phyloP scores from a whole-genome alignment of 1,140 invertebrate species.

The Heliconius himera region DNA sequence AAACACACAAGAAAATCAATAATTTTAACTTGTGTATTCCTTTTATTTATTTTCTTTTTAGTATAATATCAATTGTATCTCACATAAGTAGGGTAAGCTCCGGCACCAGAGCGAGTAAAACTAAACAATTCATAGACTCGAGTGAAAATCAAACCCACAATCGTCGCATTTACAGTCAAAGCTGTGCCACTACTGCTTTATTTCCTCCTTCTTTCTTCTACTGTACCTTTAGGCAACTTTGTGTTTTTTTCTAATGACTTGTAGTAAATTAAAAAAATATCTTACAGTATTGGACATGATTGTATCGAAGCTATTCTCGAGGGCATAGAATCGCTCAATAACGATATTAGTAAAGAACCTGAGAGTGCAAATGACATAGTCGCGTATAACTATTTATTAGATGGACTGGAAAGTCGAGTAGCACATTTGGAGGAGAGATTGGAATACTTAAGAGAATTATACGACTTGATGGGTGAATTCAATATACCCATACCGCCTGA shows the following conservation, averaged over 20 bases:
- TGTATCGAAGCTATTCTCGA: constrained; percentile 65
- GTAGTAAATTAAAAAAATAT: background rate
- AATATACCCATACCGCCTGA: constrained; percentile 78
- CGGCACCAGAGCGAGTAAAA: too few relatives aligned
- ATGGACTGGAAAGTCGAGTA: constrained; percentile 72
- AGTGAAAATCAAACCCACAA: too few relatives aligned
- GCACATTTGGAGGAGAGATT: constrained; percentile 73
- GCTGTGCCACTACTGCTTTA: too few relatives aligned
- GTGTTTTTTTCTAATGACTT: background rate
- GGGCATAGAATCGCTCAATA: constrained; percentile 59
- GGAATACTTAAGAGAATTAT: constrained; percentile 80
- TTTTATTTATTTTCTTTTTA: too few relatives aligned
- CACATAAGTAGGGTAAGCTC: too few relatives aligned
- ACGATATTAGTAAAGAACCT: constrained; percentile 66
- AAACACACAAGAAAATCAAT: too few relatives aligned
- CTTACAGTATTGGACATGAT: constrained; percentile 60
- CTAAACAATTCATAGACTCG: too few relatives aligned
- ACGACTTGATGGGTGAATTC: constrained; percentile 81
- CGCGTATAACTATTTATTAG: constrained; percentile 76
- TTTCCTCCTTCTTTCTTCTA: too few relatives aligned
- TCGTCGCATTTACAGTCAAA: too few relatives aligned
- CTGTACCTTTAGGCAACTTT: background rate
- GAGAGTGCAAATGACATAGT: constrained; percentile 69
- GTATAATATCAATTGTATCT: too few relatives aligned
- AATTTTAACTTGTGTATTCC: too few relatives aligned